Evolutionary conservation across 1,140 invertebrate genomes (phyloP), one percentile per base, ranked within the genome.

Genomic region (Adoxophyes honmai): DNA sequence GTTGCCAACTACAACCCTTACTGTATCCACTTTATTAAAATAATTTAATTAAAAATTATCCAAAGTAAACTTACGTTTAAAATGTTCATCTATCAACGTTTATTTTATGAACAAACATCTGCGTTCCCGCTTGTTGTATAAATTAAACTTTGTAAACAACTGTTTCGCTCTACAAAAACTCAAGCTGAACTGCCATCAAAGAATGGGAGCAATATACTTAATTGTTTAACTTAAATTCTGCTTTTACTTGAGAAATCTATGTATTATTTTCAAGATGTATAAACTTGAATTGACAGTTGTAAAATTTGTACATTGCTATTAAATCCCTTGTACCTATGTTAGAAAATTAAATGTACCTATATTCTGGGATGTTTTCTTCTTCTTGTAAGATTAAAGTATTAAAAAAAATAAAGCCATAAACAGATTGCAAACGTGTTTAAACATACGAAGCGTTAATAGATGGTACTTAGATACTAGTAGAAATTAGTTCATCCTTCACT

Each of bases 111-210:
- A 59, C 63, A 74, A 80, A 74, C 80, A 83, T 86, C 78, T 81
- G 82, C 70, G 78, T 64, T 59, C 77, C 60, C 59, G 55, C 59
- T 64, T 68, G 54, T 64, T 69, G 68, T 71, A 70, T 79, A 75
- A 76, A 80, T 80, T 78, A 76, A 83, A 80, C 68, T 82, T 75
- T 57, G 66, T 71, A 70, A 73, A 73, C 68, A 69, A 80, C 66
- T 70, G 64, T 73, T 80, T 76, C 64, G 60, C 55, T 63, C 69
- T 67, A 68, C 65, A 76, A 79, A 81, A 77, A 74, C 65, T 74
- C 65, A 63, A 66, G 61, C 66, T 68, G 75, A 72, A 57, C 59
- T 75, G 66, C 68, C 60, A 63, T 70, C 65, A 70, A 68, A 73
- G 39, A 73, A 75, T 73, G 64, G 68, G 64, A 78, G 42, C 16